Evolutionary conservation across 2,888 invertebrate species (phyloP), one percentile per base, ranked within the genome.

Genomic region (Hartigia nigra): DNA sequence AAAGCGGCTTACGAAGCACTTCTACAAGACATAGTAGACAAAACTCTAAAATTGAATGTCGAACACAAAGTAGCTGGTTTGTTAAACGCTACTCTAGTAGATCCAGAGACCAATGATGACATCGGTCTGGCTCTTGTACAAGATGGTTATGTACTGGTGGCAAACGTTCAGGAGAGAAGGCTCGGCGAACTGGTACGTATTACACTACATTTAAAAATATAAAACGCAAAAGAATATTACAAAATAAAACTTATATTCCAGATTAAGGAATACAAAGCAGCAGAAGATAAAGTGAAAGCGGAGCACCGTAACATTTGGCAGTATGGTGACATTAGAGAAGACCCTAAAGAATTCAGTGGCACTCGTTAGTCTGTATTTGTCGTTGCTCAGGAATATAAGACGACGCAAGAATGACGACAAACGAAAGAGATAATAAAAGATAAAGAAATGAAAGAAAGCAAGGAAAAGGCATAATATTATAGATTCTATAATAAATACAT

Each of bases 251-350:
- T 12, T 72, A 77, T 70, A 76, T 85, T 83, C 4, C 39, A 95
- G 94, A 91, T 96, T 81, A 93, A 94, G 72, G 97, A 97, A 88
- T 99, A 98, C 92, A 94, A 94, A 89, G 95, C 94, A 79, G 97
- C 98, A 74, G 97, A 98, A 92, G 96, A 97, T 83, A 94, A 94
- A 84, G 99, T 99, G 34, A 96, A 97, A 92, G 95, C 95, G 88
- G 94, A 95, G 86, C 97, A 98, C 91, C 94, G 95, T 87, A 97
- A 96, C 92, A 96, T 99, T 88, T 99, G 99, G 99, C 96, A 97
- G 90, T 99, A 99, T 91, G 99, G 99, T n/a, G 99, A 99, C 92
- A 98, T 99, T 92, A 97, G 97, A 81, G 98, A 97, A 83, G 98
- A 98, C 91, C 97, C 97, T 75, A 94, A 94, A 87, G 95, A 95